Conservation (phyloP, 2,113 vertebrate species). For the Rhynchomys soricoides region DNA sequence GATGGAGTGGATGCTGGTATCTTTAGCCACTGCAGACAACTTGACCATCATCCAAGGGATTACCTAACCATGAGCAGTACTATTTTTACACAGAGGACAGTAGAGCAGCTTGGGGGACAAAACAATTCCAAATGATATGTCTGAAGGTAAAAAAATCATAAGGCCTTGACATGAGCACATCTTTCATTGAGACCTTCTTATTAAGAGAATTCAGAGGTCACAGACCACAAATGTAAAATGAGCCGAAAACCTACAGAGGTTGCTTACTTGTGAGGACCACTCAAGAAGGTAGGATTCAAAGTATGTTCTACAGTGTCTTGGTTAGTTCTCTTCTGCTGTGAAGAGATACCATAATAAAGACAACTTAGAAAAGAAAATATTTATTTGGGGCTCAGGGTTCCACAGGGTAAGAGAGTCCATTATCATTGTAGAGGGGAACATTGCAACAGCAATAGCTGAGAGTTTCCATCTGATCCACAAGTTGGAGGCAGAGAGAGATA, state of each 20-base stretch:
- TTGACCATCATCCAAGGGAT: constrained; percentile 45
- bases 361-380: not conserved
- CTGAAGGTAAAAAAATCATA: constrained; percentile 53
- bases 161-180: not conserved
- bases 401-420: not conserved
- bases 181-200: not conserved
- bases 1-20: not conserved
- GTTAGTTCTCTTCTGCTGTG: not conserved
- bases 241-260: constrained; percentile 8
- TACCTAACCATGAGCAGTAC: constrained; percentile 28
- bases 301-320: not conserved
- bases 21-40: constrained; percentile 33
- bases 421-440: too few species aligned
- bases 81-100: constrained; percentile 19
- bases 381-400: not conserved
- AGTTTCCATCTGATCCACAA: not conserved
- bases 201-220: constrained; percentile 48
- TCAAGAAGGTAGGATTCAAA: not conserved
- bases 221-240: constrained; percentile 54
- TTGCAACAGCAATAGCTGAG: not conserved
- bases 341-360: not conserved
- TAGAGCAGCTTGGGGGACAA: not conserved
- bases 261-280: not conserved
- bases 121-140: constrained; percentile 3
- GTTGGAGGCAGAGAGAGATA: not conserved